A percentile compares a stretch with the other conserved stretches of the same genome.
Conservation (phyloP, 2,888 invertebrate genomes). For the Allolobophora icterica region DNA sequence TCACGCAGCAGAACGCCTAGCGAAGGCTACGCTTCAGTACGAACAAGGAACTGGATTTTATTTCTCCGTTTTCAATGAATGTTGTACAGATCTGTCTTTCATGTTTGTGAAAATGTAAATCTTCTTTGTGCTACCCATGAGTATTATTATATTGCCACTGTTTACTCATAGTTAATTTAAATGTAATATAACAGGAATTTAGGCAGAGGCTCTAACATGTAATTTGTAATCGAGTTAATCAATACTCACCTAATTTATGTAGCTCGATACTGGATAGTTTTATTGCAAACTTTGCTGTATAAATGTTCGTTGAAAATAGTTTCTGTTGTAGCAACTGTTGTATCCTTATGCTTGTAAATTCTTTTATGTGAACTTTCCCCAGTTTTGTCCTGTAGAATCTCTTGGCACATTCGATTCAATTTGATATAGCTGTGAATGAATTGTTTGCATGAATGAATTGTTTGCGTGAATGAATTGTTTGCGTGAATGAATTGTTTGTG, state of each 20-base stretch:
- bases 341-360: background rate
- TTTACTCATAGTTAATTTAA: background rate
- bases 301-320: background rate
- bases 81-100: background rate
- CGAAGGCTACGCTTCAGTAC: background rate
- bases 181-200: background rate
- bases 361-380: background rate
- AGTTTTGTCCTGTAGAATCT: background rate
- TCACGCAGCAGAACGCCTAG: slow-evolving; percentile 47
- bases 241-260: background rate
- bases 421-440: no score
- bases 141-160: background rate
- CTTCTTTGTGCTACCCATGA: background rate
- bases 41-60: background rate
- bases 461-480: background rate
- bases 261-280: background rate
- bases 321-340: background rate
- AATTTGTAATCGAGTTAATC: background rate
- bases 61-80: background rate
- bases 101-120: background rate
- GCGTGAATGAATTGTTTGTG: background rate
- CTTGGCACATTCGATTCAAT: background rate
- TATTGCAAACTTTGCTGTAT: background rate
- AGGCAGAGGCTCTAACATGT: background rate
- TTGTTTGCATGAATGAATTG: background rate